Base-by-base conservation (phyloP, 2,888 invertebrate species). In the Chrysotoxum bicinctum region DNA sequence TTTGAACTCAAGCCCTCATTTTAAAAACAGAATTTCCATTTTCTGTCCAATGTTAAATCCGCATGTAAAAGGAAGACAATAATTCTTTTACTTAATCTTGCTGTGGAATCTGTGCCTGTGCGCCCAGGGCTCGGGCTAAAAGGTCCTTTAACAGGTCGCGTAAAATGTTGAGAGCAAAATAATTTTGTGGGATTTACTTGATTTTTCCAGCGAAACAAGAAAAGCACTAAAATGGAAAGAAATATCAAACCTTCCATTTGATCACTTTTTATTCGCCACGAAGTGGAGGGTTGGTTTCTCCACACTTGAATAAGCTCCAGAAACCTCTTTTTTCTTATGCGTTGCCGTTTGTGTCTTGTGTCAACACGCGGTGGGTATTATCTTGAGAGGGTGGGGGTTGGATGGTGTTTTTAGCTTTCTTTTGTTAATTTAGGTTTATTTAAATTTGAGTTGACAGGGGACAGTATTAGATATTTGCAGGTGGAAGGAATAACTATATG, bases 371-470 rank as follows among this genome's bases (percentile, higher is more conserved):
- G 26, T 30, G 8, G 50, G n/a, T 35, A 43, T 68, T 26, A 56
- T 77, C 72, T 50, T 52, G 9, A 19, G 50, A 58, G 43, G 73
- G 48, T 23, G 54, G 43, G 40, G 19, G 54, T 19, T 16, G 26
- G 16, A 23, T 26, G 23, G 26, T 26, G 60, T 30, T 45, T 37
- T 21, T 45, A 14, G 32, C 43, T 76, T 70, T 52, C 30, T 60
- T 76, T 62, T 74, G 69, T 74, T 83, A 83, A 83, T 83, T 78
- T 66, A 50, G 50, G 66, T 66, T 78, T 74, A 74, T 74, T 64
- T 52, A 74, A 83, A 78, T 77, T 78, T 74, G 68, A 73, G 73
- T 83, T 78, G 78, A 78, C 73, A 64, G 73, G 77, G 76, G 83
- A 73, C 76, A 58, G 48, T 52, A 43, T 52, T 30, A 50, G 35